phyloP scores from a whole-genome alignment of 2,797 vertebrate genomes.

The Hyperoplus immaculatus region DNA sequence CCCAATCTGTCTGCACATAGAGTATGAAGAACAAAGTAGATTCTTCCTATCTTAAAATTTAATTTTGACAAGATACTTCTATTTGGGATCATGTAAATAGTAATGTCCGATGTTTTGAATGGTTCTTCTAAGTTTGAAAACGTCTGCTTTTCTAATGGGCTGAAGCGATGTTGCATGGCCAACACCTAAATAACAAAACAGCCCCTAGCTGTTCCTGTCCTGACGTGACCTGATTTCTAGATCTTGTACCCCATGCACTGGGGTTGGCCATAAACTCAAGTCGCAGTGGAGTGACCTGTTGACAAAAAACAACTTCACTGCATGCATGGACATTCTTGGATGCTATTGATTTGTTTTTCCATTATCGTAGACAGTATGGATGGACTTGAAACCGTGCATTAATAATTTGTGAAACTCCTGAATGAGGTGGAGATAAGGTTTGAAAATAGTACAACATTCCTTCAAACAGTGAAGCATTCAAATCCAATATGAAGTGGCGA shows the following conservation, averaged over 20 bases:
- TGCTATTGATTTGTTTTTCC: neutral
- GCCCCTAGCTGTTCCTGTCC: neutral
- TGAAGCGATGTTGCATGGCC: neutral
- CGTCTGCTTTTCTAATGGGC: neutral
- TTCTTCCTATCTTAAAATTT: neutral
- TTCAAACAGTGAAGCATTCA: too few relatives aligned
- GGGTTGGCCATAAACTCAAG: neutral
- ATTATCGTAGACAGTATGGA: neutral
- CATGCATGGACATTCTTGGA: neutral
- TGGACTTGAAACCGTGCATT: neutral
- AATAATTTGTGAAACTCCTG: neutral
- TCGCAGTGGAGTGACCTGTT: neutral
- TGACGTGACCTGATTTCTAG: neutral
- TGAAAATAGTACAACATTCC: too few relatives aligned
- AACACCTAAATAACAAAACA: neutral
- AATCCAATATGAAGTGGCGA: too few relatives aligned
- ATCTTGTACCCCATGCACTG: neutral
- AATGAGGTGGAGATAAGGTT: neutral
- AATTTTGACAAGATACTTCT: neutral
- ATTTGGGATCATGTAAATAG: too few relatives aligned
- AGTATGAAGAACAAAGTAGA: neutral
- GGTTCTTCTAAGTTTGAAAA: neutral
- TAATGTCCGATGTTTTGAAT: neutral
- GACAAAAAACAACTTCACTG: too few relatives aligned
- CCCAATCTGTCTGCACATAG: neutral